Conservation (phyloP, 2,888 invertebrate species). For the Pocota personata region DNA sequence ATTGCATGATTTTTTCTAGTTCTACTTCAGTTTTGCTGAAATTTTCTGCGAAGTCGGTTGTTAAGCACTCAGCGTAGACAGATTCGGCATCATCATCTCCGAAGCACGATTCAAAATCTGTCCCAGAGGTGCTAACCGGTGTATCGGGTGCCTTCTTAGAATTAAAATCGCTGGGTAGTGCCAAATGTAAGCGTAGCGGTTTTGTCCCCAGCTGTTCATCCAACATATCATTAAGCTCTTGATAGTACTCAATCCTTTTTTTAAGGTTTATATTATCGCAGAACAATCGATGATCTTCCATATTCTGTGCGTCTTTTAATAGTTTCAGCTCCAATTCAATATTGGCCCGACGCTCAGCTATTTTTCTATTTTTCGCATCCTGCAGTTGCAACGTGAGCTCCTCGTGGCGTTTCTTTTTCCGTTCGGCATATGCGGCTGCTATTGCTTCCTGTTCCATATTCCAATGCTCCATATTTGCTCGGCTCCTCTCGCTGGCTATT, state of each 20-base stretch:
- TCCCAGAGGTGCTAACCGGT: conserved; percentile 73
- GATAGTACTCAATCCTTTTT: conserved; percentile 79
- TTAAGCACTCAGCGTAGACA: conserved; percentile 76
- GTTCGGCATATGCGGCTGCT: conserved; percentile 74
- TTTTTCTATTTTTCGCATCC: conserved; percentile 77
- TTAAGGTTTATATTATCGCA: conserved; percentile 77
- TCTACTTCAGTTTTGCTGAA: conserved; percentile 75
- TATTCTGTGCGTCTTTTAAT: conserved; percentile 76
- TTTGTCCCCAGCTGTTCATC: conserved; percentile 29
- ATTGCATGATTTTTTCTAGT: conserved; percentile 64
- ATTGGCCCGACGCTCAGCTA: conserved; percentile 78
- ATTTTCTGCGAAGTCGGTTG: conserved; percentile 75
- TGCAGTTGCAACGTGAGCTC: conserved; percentile 78
- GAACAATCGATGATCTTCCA: conserved; percentile 77
- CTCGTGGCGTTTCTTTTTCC: conserved; percentile 77
- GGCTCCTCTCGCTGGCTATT: conserved; percentile 83
- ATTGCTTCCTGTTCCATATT: conserved; percentile 75
- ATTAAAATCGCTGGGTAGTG: neutral
- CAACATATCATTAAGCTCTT: conserved; percentile 77
- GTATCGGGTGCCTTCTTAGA: conserved; percentile 43
- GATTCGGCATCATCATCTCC: conserved; percentile 76
- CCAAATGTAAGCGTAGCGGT: neutral
- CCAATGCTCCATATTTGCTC: conserved; percentile 79
- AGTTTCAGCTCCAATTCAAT: conserved; percentile 78
- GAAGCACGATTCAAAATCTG: conserved; percentile 77